Percentiles rank a stretch among this genome's conserved stretches.
Evolutionary conservation across 2,888 invertebrate species (phyloP).

Genomic region (Tromatobia lineatoria): DNA sequence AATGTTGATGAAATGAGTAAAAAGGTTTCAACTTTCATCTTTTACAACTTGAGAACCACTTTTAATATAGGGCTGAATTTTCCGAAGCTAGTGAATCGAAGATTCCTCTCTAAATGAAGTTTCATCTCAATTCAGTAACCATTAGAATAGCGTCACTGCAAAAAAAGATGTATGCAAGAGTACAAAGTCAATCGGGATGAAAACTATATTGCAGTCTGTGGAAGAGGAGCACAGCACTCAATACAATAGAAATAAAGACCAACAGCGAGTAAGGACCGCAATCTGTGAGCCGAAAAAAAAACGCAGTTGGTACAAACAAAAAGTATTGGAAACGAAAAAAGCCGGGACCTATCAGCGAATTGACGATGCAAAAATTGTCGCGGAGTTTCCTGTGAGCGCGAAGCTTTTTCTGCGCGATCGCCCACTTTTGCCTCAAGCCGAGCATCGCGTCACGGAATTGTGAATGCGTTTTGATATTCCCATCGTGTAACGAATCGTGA

Average conservation of each 20-base stretch:
- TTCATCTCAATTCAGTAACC: conserved; percentile 1
- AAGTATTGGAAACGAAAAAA: background rate
- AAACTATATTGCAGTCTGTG: background rate
- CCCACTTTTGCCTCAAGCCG: background rate
- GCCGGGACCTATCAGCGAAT: background rate
- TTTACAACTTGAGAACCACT: too few species aligned
- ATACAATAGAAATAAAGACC: background rate
- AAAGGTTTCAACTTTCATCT: too few species aligned
- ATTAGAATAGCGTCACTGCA: background rate
- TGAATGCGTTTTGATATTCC: conserved; percentile 37
- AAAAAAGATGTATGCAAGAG: background rate
- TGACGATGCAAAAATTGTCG: background rate
- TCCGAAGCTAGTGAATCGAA: too few species aligned
- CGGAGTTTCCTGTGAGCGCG: conserved; percentile 3
- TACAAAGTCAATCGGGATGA: background rate
- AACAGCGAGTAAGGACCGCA: background rate
- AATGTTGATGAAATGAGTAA: too few species aligned
- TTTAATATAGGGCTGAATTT: too few species aligned
- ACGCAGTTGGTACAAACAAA: background rate
- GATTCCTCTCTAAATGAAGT: too few species aligned
- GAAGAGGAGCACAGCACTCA: background rate
- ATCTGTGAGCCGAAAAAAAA: background rate
- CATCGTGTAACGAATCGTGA: conserved; percentile 2
- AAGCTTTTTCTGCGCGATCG: conserved; percentile 14
- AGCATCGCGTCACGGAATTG: background rate